Conservation (phyloP, 2,888 invertebrate genomes). For the Cheilosia soror region DNA sequence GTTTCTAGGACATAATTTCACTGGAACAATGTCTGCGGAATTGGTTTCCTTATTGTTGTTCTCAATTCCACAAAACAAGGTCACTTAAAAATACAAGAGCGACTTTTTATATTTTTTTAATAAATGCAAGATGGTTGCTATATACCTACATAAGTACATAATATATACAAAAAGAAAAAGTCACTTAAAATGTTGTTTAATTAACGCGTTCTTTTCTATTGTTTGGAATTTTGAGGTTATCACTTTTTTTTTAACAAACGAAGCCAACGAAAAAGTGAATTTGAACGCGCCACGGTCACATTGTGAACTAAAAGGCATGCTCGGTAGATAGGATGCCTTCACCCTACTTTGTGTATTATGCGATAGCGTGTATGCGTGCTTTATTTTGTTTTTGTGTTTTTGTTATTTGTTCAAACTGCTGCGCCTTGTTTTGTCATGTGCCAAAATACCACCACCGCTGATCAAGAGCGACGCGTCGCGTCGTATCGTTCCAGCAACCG, state of each 20-base stretch:
- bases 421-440: slow-evolving; percentile 71
- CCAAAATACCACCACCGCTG: slow-evolving; percentile 65
- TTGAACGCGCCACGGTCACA: slow-evolving; percentile 69
- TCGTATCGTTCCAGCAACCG: slow-evolving; percentile 52
- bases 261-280: slow-evolving; percentile 25
- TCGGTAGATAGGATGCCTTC: slow-evolving; percentile 64
- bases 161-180: no score
- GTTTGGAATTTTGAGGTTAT: slow-evolving; percentile 8
- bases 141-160: no score
- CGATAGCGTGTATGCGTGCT: slow-evolving; percentile 62
- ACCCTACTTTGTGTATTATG: slow-evolving; percentile 46
- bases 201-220: slow-evolving; percentile 39
- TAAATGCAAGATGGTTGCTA: background rate
- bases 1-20: slow-evolving; percentile 35
- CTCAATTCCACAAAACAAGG: slow-evolving; percentile 42
- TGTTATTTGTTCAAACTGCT: slow-evolving; percentile 54
- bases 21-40: slow-evolving; percentile 62
- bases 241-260: slow-evolving; percentile 12
- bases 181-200: slow-evolving; percentile 9
- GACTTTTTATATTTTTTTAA: background rate
- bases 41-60: slow-evolving; percentile 14
- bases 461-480: slow-evolving; percentile 69
- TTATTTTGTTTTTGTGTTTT: slow-evolving; percentile 47
- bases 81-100: slow-evolving; percentile 41
- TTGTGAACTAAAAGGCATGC: slow-evolving; percentile 67